Base-by-base conservation (phyloP, 2,888 invertebrate species). In the Elegia similella region DNA sequence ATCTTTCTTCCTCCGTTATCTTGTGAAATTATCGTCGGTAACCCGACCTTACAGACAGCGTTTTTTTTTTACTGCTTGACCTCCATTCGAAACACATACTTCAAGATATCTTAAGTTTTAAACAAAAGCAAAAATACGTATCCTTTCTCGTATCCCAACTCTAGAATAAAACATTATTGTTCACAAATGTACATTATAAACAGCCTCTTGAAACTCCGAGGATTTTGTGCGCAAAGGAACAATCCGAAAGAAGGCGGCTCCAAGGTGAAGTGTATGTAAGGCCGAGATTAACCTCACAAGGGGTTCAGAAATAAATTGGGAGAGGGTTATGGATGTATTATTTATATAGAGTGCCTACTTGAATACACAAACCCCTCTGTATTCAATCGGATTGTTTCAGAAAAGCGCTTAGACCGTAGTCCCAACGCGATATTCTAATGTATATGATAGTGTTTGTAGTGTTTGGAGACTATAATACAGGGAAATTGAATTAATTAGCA, bases 231-330 rank as follows among this genome's bases (percentile, higher is more conserved):
- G 52, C 34, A 44, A 42, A 38, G 52, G 58, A 60, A 60, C 62
- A 62, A 62, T 60, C 29, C 53, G 56, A 59, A 62, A 54, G 30
- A 58, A 55, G 53, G 47, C 47, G 58, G 58, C 43, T 55, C 48
- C 23, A 17, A 38, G 50, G 32, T 50, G 16, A 16, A 50, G 50
- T 50, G 32, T 48, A 32, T 48, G 48, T 50, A 50, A 50, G 50
- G 50, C 34, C 38, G n/a, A 50, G 50, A 50, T 50, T 50, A 38
- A 34, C 32, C 48, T 15, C 8, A 15, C 17, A 16, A 34, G 12
- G 34, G 32, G 15, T 16, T 50, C 32, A 32, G 32, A 50, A 50
- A 50, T 2, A 50, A 50, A 50, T 50, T 38, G 34, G 15, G 50
- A 50, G 50, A 16, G 50, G 50, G 34, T 34, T 16, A 34, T 15